phyloP scores from a whole-genome alignment of 2,888 invertebrate genomes.

The Cephalotes varians region DNA sequence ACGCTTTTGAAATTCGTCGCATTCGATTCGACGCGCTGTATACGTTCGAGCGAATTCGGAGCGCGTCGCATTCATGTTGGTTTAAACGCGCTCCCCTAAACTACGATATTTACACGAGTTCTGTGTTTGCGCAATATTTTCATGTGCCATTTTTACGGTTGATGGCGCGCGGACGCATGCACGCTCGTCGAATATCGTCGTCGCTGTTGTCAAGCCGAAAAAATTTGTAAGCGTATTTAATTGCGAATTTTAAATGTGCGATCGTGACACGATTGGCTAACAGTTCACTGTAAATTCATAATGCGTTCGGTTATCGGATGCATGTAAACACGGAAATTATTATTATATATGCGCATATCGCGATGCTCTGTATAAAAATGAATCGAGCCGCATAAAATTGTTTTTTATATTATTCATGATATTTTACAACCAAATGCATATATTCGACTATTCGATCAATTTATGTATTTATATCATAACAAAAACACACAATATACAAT shows the following conservation, averaged over 20 bases:
- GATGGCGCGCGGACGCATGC: slow-evolving; percentile 22
- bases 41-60: slow-evolving; percentile 43
- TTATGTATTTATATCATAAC: not conserved
- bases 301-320: slow-evolving; percentile 8
- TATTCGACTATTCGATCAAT: not conserved
- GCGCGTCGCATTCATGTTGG: slow-evolving; percentile 37
- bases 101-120: slow-evolving; percentile 47
- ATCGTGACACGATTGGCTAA: slow-evolving; percentile 36
- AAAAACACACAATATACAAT: not conserved
- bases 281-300: slow-evolving; percentile 28
- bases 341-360: slow-evolving; percentile 36
- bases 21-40: slow-evolving; percentile 34
- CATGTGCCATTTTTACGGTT: slow-evolving; percentile 52
- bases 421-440: not conserved
- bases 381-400: not conserved
- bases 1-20: slow-evolving; percentile 51
- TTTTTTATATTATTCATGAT: slow-evolving; percentile 23
- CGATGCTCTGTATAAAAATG: not conserved
- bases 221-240: slow-evolving; percentile 49
- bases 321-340: slow-evolving; percentile 46
- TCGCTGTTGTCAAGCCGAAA: slow-evolving; percentile 32
- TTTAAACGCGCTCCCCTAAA: slow-evolving; percentile 51
- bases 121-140: slow-evolving; percentile 56
- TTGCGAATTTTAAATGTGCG: slow-evolving; percentile 40
- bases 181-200: slow-evolving; percentile 13